Evolutionary conservation across 2,888 invertebrate species (phyloP).

Genomic region (Andrena flavipes): DNA sequence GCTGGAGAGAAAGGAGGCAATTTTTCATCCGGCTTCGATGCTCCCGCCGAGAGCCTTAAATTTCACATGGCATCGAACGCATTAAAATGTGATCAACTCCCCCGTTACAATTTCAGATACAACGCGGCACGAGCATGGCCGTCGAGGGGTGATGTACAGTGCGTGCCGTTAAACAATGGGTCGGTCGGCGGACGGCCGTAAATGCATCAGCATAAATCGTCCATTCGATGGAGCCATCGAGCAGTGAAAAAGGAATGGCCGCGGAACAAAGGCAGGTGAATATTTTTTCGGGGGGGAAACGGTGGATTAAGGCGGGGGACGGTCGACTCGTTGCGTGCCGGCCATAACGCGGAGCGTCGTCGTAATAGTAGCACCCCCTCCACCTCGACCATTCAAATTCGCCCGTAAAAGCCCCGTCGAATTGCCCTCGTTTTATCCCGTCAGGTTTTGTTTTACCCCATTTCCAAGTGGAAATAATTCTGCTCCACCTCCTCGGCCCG

Average conservation of each 20-base stretch:
- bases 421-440: constrained; percentile 30
- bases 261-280: constrained; percentile 17
- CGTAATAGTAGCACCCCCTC: constrained; percentile 12
- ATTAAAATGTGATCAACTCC: neutral
- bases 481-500: neutral
- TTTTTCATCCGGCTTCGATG: neutral
- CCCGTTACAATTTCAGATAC: constrained; percentile 21
- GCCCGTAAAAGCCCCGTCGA: constrained; percentile 45
- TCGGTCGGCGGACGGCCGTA: constrained; percentile 14
- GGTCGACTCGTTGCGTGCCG: constrained; percentile 10
- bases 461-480: constrained; percentile 23
- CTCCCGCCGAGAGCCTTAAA: neutral
- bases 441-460: constrained; percentile 16
- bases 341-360: constrained; percentile 25
- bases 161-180: constrained; percentile 42
- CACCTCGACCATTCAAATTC: constrained; percentile 27
- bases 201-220: constrained; percentile 61
- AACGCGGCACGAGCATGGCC: constrained; percentile 1
- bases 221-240: constrained; percentile 38
- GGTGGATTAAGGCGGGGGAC: constrained; percentile 17
- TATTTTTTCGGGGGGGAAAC: constrained; percentile 10
- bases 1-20: neutral
- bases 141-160: constrained; percentile 1
- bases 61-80: neutral
- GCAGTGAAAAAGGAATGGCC: constrained; percentile 1